phyloP scores from a whole-genome alignment of 2,888 invertebrate genomes.

The Crocallis elinguaria region DNA sequence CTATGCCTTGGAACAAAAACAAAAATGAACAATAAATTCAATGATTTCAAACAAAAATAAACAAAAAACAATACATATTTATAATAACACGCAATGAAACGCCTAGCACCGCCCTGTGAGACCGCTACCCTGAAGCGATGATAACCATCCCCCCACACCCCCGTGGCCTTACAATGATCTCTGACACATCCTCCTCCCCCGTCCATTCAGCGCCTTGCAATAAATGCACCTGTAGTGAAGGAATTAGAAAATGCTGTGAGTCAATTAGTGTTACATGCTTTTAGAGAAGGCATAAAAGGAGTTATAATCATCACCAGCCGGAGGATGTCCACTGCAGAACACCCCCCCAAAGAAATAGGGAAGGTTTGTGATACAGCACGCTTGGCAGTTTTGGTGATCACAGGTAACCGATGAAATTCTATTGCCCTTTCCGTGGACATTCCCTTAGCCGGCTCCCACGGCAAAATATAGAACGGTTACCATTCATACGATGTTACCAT shows the following conservation, averaged over 20 bases:
- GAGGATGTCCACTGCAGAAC: too few species aligned
- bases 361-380: too few species aligned
- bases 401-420: too few species aligned
- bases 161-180: constrained; percentile 69
- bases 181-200: constrained; percentile 67
- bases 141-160: background rate
- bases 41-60: background rate
- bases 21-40: too few species aligned
- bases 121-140: constrained; percentile 21
- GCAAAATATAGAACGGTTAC: too few species aligned
- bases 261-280: background rate
- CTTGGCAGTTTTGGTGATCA: too few species aligned
- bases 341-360: too few species aligned
- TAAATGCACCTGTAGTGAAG: constrained; percentile 67
- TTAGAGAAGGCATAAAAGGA: background rate
- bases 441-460: too few species aligned
- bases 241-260: constrained; percentile 18
- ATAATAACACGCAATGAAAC: constrained; percentile 18
- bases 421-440: too few species aligned
- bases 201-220: constrained; percentile 76
- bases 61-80: background rate
- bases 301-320: background rate
- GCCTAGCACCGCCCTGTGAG: constrained; percentile 11
- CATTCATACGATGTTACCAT: too few species aligned
- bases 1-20: too few species aligned